A percentile compares a stretch with the other conserved stretches of the same genome.
These are phyloP conservation scores for Perizoma flavofasciatum DNA, from an alignment of 2,888 invertebrate genomes.

Conservation along the genomic window DNA sequence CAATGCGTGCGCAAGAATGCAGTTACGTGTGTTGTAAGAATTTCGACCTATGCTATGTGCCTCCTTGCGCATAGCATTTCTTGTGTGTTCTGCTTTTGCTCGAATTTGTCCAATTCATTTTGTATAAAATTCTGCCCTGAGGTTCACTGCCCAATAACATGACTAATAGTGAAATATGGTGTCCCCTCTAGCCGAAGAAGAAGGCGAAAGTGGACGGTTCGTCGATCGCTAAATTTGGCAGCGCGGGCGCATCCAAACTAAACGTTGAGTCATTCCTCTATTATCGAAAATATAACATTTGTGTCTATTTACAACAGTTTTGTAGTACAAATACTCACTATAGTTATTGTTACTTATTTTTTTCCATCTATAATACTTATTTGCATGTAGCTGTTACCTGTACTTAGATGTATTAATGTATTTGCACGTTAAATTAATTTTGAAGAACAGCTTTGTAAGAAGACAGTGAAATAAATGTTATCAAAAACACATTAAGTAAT, in stretches of 20 bases:
- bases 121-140: slow-evolving; percentile 3
- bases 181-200: slow-evolving; percentile 74
- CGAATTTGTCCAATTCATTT: neutral
- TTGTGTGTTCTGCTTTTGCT: no score
- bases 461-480: neutral
- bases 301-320: slow-evolving; percentile 10
- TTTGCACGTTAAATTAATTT: slow-evolving; percentile 11
- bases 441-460: slow-evolving; percentile 30
- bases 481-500: no score
- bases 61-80: no score
- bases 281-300: slow-evolving; percentile 36
- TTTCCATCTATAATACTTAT: slow-evolving; percentile 2
- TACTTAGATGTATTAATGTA: slow-evolving; percentile 1
- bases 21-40: no score
- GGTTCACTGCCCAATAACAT: slow-evolving; percentile 15
- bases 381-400: slow-evolving; percentile 15
- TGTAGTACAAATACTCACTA: slow-evolving; percentile 1
- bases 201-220: slow-evolving; percentile 67
- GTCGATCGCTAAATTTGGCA: slow-evolving; percentile 52
- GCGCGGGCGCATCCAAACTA: slow-evolving; percentile 64
- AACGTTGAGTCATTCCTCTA: slow-evolving; percentile 72
- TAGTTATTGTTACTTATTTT: no score
- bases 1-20: no score
- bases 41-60: no score
- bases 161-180: slow-evolving; percentile 41